Evolutionary conservation across 2,113 vertebrate genomes (phyloP).

Genomic region (Azemiops feae): DNA sequence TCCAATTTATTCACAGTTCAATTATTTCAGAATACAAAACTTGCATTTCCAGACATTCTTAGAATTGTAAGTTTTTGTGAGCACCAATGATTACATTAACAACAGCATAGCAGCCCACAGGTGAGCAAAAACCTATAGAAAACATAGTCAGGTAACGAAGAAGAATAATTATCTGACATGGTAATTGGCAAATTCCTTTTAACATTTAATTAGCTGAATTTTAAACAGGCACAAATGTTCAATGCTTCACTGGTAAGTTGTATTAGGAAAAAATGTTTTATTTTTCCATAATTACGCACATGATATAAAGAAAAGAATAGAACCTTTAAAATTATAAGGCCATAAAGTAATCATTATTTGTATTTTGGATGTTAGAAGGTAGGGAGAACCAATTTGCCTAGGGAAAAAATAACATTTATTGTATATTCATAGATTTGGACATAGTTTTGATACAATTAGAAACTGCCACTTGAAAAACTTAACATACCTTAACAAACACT

Average conservation of each 20-base stretch:
- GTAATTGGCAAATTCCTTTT: constrained; percentile 72
- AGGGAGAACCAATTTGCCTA: constrained; percentile 47
- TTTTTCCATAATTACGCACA: background rate
- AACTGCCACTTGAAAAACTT: constrained; percentile 62
- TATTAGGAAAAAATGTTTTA: constrained; percentile 39
- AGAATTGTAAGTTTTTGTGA: constrained; percentile 42
- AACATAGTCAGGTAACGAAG: constrained; percentile 66
- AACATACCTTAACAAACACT: constrained; percentile 64
- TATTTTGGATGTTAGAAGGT: constrained; percentile 48
- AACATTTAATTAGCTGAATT: constrained; percentile 77
- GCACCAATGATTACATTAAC: constrained; percentile 51
- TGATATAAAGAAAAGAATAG: background rate
- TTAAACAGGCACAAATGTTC: constrained; percentile 63
- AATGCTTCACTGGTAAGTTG: constrained; percentile 65
- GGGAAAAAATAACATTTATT: constrained; percentile 60
- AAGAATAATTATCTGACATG: constrained; percentile 70
- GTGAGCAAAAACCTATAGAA: constrained; percentile 61
- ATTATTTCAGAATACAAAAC: constrained; percentile 1
- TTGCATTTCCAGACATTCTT: constrained; percentile 53
- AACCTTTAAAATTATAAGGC: constrained; percentile 35
- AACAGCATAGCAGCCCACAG: constrained; percentile 54
- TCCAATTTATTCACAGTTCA: background rate
- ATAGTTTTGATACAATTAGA: constrained; percentile 64
- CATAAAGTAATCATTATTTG: constrained; percentile 45
- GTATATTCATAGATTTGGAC: constrained; percentile 57